Conservation (phyloP, 2,113 vertebrate species). For the Psittacula cyanocephala region DNA sequence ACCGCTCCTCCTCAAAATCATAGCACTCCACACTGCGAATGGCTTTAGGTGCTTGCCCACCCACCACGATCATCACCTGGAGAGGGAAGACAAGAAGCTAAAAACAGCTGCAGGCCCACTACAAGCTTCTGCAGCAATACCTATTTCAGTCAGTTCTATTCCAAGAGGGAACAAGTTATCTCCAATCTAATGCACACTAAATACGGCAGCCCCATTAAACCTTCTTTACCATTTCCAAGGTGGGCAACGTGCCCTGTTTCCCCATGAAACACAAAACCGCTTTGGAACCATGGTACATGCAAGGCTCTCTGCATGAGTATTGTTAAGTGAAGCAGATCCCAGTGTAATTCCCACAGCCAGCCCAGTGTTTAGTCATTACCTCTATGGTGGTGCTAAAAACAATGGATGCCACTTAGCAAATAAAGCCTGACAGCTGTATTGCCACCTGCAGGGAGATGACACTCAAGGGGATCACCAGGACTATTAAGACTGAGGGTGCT, state of each 20-base stretch:
- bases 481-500: neutral
- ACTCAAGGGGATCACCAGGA: neutral
- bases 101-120: neutral
- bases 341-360: neutral
- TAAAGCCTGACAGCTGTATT: slow-evolving; percentile 30
- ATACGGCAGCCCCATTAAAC: neutral
- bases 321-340: neutral
- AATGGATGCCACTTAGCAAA: slow-evolving; percentile 3
- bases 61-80: slow-evolving; percentile 97
- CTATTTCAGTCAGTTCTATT: neutral
- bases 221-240: neutral
- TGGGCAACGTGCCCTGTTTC: neutral
- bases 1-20: slow-evolving; percentile 93
- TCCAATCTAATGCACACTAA: neutral
- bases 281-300: fast-evolving
- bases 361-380: neutral
- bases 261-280: neutral
- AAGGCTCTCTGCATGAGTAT: neutral
- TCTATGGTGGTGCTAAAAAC: slow-evolving; percentile 24
- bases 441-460: neutral
- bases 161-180: neutral
- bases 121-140: neutral
- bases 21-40: slow-evolving; percentile 97
- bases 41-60: slow-evolving; percentile 94
- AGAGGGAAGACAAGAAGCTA: slow-evolving; percentile 3